Conservation (phyloP, 2,113 vertebrate genomes). For the Tupaia tana region DNA sequence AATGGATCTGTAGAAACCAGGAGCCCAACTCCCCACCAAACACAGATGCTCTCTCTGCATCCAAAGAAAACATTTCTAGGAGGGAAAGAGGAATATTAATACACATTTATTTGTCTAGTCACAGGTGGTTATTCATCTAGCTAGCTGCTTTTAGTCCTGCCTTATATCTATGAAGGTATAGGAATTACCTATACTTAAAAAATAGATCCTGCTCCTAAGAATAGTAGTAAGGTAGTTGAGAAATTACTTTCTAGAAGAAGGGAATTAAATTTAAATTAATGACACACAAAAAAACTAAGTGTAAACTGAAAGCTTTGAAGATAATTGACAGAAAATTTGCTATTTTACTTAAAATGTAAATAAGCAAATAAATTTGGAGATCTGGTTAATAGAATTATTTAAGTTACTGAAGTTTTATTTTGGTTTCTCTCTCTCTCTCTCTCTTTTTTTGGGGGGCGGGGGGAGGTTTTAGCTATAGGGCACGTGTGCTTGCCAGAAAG, state of each 20-base stretch:
- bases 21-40: not conserved
- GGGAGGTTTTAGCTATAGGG: too few relatives aligned
- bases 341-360: slow-evolving; percentile 19
- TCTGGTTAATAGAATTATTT: not conserved
- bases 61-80: not conserved
- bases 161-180: not conserved
- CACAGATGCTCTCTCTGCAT: not conserved
- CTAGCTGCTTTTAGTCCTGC: not conserved
- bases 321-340: not conserved
- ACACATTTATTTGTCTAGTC: not conserved
- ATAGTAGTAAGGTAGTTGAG: not conserved
- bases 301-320: not conserved
- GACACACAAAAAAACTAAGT: not conserved
- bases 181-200: not conserved
- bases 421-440: not conserved
- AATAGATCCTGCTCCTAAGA: not conserved
- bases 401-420: not conserved
- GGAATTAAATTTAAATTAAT: not conserved
- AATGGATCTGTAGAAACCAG: not conserved
- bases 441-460: too few relatives aligned
- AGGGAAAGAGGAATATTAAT: too few relatives aligned
- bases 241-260: not conserved
- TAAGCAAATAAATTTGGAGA: not conserved
- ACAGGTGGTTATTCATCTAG: not conserved
- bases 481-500: too few relatives aligned